Conservation (phyloP, 2,113 vertebrate species). For the Oplegnathus fasciatus region DNA sequence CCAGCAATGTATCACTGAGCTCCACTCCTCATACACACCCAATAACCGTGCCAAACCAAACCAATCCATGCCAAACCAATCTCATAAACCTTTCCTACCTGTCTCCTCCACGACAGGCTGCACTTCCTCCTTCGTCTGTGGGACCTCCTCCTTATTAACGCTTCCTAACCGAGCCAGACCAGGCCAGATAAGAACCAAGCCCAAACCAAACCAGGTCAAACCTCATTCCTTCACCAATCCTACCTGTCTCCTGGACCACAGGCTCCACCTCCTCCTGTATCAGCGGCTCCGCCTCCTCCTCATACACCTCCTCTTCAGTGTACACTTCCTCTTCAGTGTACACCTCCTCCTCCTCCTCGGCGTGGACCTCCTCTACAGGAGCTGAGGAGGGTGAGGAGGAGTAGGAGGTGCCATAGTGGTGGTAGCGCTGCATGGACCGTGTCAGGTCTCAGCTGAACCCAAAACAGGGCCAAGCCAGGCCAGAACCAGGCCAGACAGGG, state of each 20-base stretch:
- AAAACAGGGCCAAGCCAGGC: background rate
- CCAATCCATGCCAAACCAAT: background rate
- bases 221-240: background rate
- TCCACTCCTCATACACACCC: background rate
- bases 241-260: constrained; percentile 63
- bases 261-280: constrained; percentile 33
- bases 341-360: constrained; percentile 30
- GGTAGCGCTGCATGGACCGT: constrained; percentile 64
- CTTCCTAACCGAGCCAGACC: constrained; percentile 44
- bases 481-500: background rate
- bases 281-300: constrained; percentile 36
- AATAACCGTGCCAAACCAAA: background rate
- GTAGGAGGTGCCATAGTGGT: constrained; percentile 43
- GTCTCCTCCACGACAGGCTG: background rate
- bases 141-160: constrained; percentile 29
- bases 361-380: constrained; percentile 62
- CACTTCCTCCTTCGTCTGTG: constrained; percentile 32
- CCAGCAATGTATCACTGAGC: background rate
- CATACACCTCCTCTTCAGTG: constrained; percentile 44
- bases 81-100: constrained; percentile 33
- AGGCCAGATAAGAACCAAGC: constrained; percentile 19
- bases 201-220: background rate
- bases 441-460: background rate
- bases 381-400: constrained; percentile 18
- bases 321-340: constrained; percentile 17